A percentile compares a stretch with the other conserved stretches of the same genome.
Evolutionary conservation across 2,888 invertebrate genomes (phyloP).

Genomic region (Boloria selene): DNA sequence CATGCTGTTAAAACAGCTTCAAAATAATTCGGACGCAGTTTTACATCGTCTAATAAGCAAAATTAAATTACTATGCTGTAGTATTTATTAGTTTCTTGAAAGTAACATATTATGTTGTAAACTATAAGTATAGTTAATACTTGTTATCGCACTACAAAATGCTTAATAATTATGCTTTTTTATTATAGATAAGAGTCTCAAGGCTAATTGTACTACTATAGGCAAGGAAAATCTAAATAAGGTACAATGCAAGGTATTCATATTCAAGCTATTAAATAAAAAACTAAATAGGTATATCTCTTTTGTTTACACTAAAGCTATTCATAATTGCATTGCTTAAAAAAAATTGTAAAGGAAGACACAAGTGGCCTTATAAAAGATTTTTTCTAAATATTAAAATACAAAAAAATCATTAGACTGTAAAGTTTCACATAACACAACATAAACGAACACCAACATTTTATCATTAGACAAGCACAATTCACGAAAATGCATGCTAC

Average conservation of each 20-base stretch:
- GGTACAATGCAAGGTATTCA: too few relatives aligned
- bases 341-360: neutral
- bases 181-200: neutral
- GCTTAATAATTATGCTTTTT: too few relatives aligned
- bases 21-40: conserved; percentile 1
- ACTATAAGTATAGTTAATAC: too few relatives aligned
- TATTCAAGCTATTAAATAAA: neutral
- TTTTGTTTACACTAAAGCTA: conserved; percentile 1
- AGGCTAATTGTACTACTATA: conserved; percentile 8
- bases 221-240: neutral
- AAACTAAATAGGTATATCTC: neutral
- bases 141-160: too few relatives aligned
- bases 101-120: too few relatives aligned
- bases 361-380: neutral
- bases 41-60: too few relatives aligned
- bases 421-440: conserved; percentile 1
- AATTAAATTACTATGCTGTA: neutral
- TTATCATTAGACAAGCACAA: conserved; percentile 17
- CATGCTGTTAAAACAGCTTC: neutral
- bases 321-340: neutral
- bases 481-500: conserved; percentile 12
- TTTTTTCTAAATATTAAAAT: conserved; percentile 11
- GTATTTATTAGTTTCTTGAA: neutral
- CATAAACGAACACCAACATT: conserved; percentile 1
- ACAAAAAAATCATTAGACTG: neutral